Conservation (phyloP, 2,113 vertebrate species). For the Turnix velox region DNA sequence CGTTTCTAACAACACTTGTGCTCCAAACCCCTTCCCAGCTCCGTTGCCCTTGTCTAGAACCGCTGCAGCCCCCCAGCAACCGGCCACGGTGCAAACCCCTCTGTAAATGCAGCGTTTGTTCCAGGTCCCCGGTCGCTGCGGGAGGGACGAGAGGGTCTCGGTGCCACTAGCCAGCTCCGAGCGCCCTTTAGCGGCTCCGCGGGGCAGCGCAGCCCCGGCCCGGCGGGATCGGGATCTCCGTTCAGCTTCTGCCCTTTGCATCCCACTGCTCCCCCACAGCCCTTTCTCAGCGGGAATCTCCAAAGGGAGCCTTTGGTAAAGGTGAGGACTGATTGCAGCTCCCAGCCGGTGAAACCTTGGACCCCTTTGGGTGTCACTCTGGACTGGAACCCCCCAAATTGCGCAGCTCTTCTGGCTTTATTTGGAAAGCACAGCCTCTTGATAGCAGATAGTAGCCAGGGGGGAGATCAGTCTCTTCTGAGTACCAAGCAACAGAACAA, state of each 20-base stretch:
- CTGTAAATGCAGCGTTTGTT: background rate
- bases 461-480: too few relatives aligned
- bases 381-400: background rate
- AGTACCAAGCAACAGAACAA: too few relatives aligned
- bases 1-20: too few relatives aligned
- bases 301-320: background rate
- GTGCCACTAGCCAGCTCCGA: background rate
- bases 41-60: too few relatives aligned
- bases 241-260: too few relatives aligned
- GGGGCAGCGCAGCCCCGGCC: background rate
- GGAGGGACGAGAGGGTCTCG: background rate
- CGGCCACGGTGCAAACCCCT: too few relatives aligned
- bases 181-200: slow-evolving; percentile 17
- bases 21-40: too few relatives aligned
- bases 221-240: too few relatives aligned
- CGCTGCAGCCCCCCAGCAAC: too few relatives aligned
- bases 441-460: too few relatives aligned
- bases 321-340: background rate
- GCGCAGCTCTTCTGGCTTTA: background rate
- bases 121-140: background rate
- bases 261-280: too few relatives aligned
- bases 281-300: background rate
- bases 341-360: background rate
- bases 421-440: background rate
- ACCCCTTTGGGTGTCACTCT: background rate